Conservation (phyloP, 1,140 invertebrate genomes). For the Coptotermes formosanus region DNA sequence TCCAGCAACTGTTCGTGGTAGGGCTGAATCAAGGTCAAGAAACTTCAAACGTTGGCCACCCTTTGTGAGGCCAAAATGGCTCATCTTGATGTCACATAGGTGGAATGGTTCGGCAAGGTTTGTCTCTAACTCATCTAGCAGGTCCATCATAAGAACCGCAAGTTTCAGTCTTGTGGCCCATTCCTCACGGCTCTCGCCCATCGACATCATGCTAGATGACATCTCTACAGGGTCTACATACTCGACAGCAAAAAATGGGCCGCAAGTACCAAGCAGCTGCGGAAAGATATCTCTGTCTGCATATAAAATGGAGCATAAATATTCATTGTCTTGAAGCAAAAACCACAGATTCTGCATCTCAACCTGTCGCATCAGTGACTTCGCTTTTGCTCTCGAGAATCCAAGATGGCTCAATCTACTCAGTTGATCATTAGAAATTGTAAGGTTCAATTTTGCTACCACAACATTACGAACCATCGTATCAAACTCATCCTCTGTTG, state of each 20-base stretch:
- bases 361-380: conserved; percentile 41
- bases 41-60: conserved; percentile 56
- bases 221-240: conserved; percentile 53
- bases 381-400: conserved; percentile 20
- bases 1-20: conserved; percentile 50
- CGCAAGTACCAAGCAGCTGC: conserved; percentile 64
- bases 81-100: conserved; percentile 65
- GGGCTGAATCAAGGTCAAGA: conserved; percentile 59
- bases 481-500: conserved; percentile 54
- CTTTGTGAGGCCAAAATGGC: conserved; percentile 61
- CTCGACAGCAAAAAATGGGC: conserved; percentile 60
- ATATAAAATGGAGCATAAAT: conserved; percentile 58
- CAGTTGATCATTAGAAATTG: conserved; percentile 49
- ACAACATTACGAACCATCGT: conserved; percentile 51
- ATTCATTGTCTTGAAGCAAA: conserved; percentile 65
- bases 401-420: conserved; percentile 41
- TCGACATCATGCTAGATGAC: conserved; percentile 44
- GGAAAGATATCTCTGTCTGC: conserved; percentile 61
- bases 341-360: conserved; percentile 63
- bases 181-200: conserved; percentile 45
- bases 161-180: conserved; percentile 55
- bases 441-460: conserved; percentile 54
- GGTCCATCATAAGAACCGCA: conserved; percentile 60
- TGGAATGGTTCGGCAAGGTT: conserved; percentile 57
- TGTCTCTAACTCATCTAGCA: conserved; percentile 58